These are phyloP conservation scores for Oreochromis grahami DNA, from an alignment of 2,797 vertebrate genomes.

Conservation along the genomic window DNA sequence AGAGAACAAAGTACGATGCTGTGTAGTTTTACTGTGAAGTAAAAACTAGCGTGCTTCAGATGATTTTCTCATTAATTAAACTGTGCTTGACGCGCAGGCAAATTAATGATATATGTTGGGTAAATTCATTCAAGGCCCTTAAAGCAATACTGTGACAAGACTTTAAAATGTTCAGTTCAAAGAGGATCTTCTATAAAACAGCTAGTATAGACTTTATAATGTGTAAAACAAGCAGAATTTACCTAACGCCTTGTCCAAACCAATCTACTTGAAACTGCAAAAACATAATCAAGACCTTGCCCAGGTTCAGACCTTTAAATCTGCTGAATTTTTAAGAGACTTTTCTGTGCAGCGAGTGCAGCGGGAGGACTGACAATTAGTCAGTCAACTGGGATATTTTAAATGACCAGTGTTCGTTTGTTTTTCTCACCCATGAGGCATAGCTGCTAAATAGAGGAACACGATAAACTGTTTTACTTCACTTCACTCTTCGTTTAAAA, in stretches of 20 bases:
- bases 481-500: background rate
- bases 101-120: background rate
- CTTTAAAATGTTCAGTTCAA: background rate
- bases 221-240: background rate
- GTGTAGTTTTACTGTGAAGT: background rate
- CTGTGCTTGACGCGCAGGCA: background rate
- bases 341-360: background rate
- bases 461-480: background rate
- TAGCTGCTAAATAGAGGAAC: background rate
- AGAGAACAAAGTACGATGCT: conserved; percentile 14
- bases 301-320: background rate
- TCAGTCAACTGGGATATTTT: background rate
- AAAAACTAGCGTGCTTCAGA: background rate
- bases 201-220: background rate
- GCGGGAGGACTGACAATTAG: background rate
- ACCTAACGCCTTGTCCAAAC: background rate
- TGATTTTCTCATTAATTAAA: conserved; percentile 20
- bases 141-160: background rate
- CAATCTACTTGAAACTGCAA: background rate
- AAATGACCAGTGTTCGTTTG: background rate
- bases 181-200: background rate
- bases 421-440: background rate
- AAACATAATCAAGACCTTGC: background rate
- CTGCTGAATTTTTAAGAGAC: background rate
- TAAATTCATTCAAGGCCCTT: background rate